Conservation (phyloP, 2,113 vertebrate species). For the Psittacus erithacus region DNA sequence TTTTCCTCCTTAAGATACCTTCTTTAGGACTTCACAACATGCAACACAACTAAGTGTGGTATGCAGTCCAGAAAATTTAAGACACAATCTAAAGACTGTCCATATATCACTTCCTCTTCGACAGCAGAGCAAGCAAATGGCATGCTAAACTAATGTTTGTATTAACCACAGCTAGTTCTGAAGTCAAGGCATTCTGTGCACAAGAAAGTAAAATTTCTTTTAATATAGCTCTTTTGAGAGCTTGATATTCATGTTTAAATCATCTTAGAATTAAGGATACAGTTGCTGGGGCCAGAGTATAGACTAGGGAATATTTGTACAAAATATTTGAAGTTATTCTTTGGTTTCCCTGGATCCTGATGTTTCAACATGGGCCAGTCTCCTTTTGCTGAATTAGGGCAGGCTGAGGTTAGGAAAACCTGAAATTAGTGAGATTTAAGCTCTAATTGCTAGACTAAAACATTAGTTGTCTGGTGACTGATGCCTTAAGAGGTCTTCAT, state of each 20-base stretch:
- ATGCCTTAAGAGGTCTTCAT: not conserved
- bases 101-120: not conserved
- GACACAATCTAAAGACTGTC: not conserved
- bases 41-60: not conserved
- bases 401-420: slow-evolving; percentile 47
- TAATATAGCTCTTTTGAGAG: not conserved
- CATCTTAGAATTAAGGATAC: slow-evolving; percentile 4
- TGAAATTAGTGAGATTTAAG: slow-evolving; percentile 64
- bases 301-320: slow-evolving; percentile 12
- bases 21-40: not conserved
- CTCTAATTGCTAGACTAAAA: slow-evolving; percentile 20
- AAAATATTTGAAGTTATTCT: slow-evolving; percentile 18
- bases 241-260: slow-evolving; percentile 8
- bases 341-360: not conserved
- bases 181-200: not conserved
- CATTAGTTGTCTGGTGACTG: slow-evolving; percentile 2
- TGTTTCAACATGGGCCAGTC: not conserved
- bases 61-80: not conserved
- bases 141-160: not conserved
- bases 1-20: not conserved
- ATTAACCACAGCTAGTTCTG: not conserved
- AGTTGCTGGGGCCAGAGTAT: not conserved
- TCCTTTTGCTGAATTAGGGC: slow-evolving; percentile 16
- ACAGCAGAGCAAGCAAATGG: not conserved
- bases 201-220: slow-evolving; percentile 9